phyloP scores from a whole-genome alignment of 37 sponge, comb jelly and placozoan species.

The Axinella damicornis region DNA sequence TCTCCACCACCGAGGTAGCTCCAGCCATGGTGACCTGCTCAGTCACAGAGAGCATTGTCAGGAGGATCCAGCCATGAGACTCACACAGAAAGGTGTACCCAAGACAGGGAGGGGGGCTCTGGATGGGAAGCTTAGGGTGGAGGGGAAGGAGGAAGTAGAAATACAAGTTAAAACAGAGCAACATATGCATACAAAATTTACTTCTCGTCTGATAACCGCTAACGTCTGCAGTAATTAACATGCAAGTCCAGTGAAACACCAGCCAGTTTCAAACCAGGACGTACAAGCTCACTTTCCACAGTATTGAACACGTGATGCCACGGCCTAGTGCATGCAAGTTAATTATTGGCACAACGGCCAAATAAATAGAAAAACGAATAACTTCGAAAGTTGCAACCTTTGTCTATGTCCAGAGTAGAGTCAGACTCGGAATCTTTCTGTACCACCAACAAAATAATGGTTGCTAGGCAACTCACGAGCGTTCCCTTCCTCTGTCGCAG shows the following conservation, averaged over 20 bases:
- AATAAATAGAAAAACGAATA: background rate
- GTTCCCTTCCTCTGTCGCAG: constrained; percentile 15
- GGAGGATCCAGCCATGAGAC: constrained; percentile 18
- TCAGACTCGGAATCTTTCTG: no score
- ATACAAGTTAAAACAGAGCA: background rate
- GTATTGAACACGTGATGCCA: no score
- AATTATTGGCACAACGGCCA: background rate
- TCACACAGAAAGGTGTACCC: constrained; percentile 26
- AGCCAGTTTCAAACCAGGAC: no score
- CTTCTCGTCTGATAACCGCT: no score
- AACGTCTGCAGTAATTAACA: no score
- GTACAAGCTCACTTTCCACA: no score
- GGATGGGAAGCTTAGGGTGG: constrained; percentile 38
- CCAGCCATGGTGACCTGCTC: background rate
- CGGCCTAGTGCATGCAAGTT: no score
- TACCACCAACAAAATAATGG: no score
- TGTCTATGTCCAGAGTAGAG: no score
- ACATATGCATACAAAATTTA: background rate
- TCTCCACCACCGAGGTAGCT: background rate
- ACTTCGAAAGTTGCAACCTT: no score
- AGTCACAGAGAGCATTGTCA: constrained; percentile 5
- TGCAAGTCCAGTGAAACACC: no score
- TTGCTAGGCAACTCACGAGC: constrained; percentile 23
- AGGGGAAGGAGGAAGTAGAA: background rate
- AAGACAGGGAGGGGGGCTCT: constrained; percentile 55